Evolutionary conservation across 2,888 invertebrate genomes (phyloP).

Genomic region (Stenoptilia bipunctidactyla): DNA sequence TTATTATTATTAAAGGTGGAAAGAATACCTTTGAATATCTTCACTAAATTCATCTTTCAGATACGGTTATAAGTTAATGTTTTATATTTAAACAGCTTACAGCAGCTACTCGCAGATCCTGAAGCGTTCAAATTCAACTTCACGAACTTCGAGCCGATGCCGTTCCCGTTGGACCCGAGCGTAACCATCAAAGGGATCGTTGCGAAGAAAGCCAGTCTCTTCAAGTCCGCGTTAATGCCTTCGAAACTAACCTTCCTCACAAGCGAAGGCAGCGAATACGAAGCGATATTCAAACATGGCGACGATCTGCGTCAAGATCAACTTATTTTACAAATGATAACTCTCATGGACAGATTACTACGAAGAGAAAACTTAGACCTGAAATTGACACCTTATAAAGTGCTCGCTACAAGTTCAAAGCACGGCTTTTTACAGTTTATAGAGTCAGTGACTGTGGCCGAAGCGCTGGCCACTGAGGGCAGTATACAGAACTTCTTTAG

Average conservation of each 20-base stretch:
- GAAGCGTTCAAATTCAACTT: constrained; percentile 90
- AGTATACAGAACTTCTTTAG: constrained; percentile 94
- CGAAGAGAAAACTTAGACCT: constrained; percentile 96
- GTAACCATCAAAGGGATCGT: constrained; percentile 90
- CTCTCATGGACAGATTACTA: constrained; percentile 96
- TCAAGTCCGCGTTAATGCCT: constrained; percentile 97
- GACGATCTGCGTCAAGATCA: constrained; percentile 98
- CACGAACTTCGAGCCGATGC: constrained; percentile 90
- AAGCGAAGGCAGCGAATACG: constrained; percentile 85
- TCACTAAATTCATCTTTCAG: too few species aligned
- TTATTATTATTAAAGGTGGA: too few species aligned
- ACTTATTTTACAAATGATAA: constrained; percentile 96
- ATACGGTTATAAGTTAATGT: too few species aligned
- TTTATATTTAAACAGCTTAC: too few species aligned
- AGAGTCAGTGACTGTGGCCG: constrained; percentile 92
- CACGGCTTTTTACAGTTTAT: constrained; percentile 98
- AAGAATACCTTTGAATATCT: too few species aligned
- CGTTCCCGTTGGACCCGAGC: constrained; percentile 94
- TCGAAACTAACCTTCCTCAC: constrained; percentile 90
- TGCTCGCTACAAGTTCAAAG: constrained; percentile 94
- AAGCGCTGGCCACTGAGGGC: constrained; percentile 88
- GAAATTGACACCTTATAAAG: constrained; percentile 93
- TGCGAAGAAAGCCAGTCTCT: constrained; percentile 90
- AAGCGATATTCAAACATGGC: constrained; percentile 97
- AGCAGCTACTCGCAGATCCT: constrained; percentile 84